Conservation (phyloP, 2,888 invertebrate species). For the Andrena praecox region DNA sequence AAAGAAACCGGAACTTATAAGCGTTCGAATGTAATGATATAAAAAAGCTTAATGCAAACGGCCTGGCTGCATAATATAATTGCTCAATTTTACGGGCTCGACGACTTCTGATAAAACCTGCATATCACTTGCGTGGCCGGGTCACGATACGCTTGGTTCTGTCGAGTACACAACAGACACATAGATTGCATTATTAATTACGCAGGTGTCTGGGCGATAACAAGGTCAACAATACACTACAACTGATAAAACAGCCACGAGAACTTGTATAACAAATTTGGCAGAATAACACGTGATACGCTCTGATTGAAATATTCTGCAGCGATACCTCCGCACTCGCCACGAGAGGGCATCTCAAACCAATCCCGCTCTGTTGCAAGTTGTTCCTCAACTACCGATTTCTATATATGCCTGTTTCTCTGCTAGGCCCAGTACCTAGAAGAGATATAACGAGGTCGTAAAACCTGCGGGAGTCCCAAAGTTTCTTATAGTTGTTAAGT, state of each 20-base stretch:
- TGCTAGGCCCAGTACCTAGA: too few relatives aligned
- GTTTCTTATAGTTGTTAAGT: too few relatives aligned
- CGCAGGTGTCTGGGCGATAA: slow-evolving; percentile 49
- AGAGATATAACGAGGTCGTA: too few relatives aligned
- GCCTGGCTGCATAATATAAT: slow-evolving; percentile 19
- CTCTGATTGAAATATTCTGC: not conserved
- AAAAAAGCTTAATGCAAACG: not conserved
- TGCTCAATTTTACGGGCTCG: slow-evolving; percentile 20
- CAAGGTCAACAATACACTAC: slow-evolving; percentile 47
- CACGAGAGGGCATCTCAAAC: not conserved
- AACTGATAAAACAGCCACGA: not conserved
- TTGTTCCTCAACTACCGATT: too few relatives aligned
- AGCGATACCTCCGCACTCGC: not conserved
- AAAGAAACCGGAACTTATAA: not conserved
- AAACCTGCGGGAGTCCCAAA: too few relatives aligned
- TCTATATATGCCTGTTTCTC: too few relatives aligned
- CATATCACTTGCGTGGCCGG: slow-evolving; percentile 37
- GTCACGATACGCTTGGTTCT: slow-evolving; percentile 12
- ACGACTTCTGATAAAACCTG: slow-evolving; percentile 47
- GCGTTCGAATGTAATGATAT: not conserved
- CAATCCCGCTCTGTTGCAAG: too few relatives aligned
- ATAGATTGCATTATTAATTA: slow-evolving; percentile 60
- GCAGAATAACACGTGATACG: not conserved
- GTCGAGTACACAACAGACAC: slow-evolving; percentile 35
- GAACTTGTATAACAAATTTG: not conserved